Percentiles rank a stretch among this genome's conserved stretches.
Conservation (phyloP, 1,140 invertebrate genomes). For the Phymastichus coffea region DNA sequence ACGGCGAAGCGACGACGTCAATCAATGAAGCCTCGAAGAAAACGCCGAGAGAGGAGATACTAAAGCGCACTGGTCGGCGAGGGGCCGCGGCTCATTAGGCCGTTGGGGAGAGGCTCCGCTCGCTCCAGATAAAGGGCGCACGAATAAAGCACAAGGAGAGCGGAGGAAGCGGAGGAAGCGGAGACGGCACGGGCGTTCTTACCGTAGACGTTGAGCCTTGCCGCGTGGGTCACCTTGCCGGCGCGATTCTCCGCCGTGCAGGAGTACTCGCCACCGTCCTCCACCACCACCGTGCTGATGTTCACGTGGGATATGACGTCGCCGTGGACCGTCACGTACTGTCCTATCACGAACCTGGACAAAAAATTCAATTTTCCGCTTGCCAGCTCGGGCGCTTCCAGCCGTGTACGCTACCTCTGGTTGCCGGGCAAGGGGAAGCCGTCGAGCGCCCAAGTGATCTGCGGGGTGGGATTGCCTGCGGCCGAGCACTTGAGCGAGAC, state of each 20-base stretch:
- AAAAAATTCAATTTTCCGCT: constrained; percentile 11
- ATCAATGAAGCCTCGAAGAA: no score
- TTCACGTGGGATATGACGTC: constrained; percentile 87
- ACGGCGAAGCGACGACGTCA: no score
- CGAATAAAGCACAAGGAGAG: no score
- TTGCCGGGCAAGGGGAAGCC: constrained; percentile 74
- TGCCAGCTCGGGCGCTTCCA: no score
- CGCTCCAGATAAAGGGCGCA: no score
- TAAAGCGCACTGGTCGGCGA: no score
- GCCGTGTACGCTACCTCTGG: no score
- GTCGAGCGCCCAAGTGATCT: constrained; percentile 79
- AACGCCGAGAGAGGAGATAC: no score
- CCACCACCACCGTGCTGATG: constrained; percentile 78
- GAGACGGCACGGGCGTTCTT: no score
- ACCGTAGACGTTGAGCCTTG: constrained; percentile 86
- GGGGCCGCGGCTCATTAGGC: no score
- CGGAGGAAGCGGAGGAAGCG: no score
- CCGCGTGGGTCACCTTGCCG: constrained; percentile 73
- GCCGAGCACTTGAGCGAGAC: constrained; percentile 84
- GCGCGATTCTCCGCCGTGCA: constrained; percentile 80
- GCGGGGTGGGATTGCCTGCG: constrained; percentile 81
- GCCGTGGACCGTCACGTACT: constrained; percentile 77
- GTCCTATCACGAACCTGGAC: constrained; percentile 73
- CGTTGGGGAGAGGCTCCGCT: no score
- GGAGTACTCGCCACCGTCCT: constrained; percentile 85